Evolutionary conservation across 2,888 invertebrate species (phyloP).

Genomic region (Neoaliturus tenellus): DNA sequence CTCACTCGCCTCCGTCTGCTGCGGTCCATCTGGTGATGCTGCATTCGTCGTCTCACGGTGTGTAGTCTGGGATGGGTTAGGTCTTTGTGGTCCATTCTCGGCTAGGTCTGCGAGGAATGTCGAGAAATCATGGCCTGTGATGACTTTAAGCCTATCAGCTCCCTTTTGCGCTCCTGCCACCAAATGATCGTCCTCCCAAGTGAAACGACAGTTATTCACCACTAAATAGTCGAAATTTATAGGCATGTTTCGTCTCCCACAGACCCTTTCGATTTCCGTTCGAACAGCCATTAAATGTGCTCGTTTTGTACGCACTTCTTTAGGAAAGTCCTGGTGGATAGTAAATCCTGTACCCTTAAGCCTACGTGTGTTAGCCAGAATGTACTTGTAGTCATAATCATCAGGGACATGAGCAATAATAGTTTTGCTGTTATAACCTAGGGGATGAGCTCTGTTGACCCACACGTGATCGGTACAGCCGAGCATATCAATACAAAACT

Average conservation of each 20-base stretch:
- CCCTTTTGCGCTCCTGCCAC: neutral
- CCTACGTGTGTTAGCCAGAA: neutral
- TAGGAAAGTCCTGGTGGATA: constrained; percentile 1
- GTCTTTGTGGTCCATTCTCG: neutral
- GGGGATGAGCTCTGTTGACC: constrained; percentile 37
- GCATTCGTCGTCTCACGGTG: neutral
- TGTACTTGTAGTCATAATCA: neutral
- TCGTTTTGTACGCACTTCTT: neutral
- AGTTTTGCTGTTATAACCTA: neutral
- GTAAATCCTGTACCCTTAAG: neutral
- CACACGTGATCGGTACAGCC: neutral
- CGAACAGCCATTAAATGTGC: neutral
- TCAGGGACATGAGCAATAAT: constrained; percentile 6
- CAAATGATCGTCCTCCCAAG: neutral
- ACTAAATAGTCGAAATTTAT: constrained; percentile 16
- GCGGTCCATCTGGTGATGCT: no score
- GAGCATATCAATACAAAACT: constrained; percentile 29
- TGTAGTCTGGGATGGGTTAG: neutral
- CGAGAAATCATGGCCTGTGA: neutral
- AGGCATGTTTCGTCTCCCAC: neutral
- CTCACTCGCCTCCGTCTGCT: no score
- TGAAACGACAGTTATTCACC: neutral
- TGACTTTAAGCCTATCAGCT: neutral
- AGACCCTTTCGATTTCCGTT: neutral
- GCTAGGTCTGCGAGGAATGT: neutral